Evolutionary conservation across 2,888 invertebrate genomes (phyloP).

Genomic region (Troides helena): DNA sequence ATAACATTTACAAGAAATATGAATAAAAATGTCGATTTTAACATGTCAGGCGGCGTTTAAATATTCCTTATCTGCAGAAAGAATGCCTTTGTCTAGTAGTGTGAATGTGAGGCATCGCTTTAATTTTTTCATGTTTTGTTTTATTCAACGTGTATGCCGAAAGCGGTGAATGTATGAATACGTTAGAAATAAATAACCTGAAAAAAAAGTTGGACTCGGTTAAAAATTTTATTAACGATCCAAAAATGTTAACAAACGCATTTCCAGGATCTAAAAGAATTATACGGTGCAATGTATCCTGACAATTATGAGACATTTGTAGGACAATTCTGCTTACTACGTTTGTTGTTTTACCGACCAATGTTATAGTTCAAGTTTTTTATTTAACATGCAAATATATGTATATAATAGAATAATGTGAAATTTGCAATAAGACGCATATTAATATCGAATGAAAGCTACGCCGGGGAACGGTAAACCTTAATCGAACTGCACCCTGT

Average conservation of each 20-base stretch:
- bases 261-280: background rate
- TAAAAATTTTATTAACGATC: background rate
- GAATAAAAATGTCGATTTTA: background rate
- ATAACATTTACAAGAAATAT: background rate
- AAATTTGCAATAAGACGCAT: background rate
- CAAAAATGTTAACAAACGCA: background rate
- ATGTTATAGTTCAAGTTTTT: background rate
- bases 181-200: background rate
- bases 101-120: background rate
- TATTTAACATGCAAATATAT: background rate
- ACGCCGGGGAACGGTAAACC: slow-evolving; percentile 7
- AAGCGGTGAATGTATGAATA: background rate
- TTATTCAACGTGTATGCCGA: background rate
- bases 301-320: background rate
- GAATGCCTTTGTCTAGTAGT: background rate
- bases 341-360: background rate
- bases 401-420: too few relatives aligned
- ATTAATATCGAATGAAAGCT: background rate
- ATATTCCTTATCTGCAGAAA: background rate
- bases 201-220: background rate
- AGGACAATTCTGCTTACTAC: background rate
- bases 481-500: slow-evolving; percentile 15
- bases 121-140: background rate
- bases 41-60: background rate
- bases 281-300: background rate